Evolutionary conservation across 2,888 invertebrate genomes (phyloP).

Genomic region (Pollenia griseotomentosa): DNA sequence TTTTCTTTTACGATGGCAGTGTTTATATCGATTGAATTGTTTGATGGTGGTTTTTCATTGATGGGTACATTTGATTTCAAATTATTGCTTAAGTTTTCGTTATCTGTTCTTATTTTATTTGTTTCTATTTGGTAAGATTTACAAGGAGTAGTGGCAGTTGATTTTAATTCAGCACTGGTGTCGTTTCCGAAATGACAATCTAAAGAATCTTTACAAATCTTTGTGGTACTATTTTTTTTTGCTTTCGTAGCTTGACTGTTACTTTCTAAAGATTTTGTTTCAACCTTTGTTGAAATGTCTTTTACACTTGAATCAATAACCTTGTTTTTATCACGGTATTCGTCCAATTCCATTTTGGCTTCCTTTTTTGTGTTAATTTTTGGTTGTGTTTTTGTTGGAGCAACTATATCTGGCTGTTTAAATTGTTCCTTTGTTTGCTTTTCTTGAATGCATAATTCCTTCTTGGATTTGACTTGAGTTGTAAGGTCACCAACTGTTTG

Average conservation of each 20-base stretch:
- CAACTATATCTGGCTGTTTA: neutral
- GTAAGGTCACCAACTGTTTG: neutral
- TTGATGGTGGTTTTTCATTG: neutral
- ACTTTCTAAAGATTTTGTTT: neutral
- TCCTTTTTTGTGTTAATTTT: neutral
- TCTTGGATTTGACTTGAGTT: neutral
- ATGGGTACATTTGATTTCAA: neutral
- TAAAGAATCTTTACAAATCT: neutral
- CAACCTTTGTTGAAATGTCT: neutral
- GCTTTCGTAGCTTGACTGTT: neutral
- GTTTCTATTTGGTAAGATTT: neutral
- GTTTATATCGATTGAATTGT: conserved; percentile 32
- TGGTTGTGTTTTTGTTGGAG: neutral
- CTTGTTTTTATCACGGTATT: neutral
- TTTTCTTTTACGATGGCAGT: conserved; percentile 63
- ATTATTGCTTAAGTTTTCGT: neutral
- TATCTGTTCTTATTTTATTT: neutral
- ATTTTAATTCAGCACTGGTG: neutral
- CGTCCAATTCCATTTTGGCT: neutral
- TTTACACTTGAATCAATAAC: neutral
- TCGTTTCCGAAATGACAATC: neutral
- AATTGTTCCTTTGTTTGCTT: neutral
- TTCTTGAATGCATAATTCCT: neutral
- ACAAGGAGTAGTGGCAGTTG: neutral
- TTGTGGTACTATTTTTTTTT: neutral